Conservation (phyloP, 2,797 vertebrate species). For the Rallus crepitans region DNA sequence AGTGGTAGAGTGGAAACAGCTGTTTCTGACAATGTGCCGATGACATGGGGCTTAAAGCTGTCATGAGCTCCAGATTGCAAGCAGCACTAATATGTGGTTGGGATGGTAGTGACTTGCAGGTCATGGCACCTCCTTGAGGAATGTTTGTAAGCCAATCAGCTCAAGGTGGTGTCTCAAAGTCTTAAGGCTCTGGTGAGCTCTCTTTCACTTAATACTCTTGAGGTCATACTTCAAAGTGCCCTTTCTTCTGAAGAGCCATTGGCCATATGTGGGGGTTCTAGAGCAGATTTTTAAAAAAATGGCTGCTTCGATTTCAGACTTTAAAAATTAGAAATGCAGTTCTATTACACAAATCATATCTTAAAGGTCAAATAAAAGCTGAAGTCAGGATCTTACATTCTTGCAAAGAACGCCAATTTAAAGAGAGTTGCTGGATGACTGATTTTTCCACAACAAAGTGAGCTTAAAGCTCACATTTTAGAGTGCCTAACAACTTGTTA, state of each 20-base stretch:
- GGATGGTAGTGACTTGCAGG: constrained; percentile 60
- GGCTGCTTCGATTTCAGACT: constrained; percentile 55
- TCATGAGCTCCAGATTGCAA: constrained; percentile 62
- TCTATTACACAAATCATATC: constrained; percentile 42
- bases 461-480: constrained; percentile 38
- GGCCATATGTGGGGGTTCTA: constrained; percentile 82
- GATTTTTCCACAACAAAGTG: constrained; percentile 48
- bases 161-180: constrained; percentile 64
- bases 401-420: constrained; percentile 42
- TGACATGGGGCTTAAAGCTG: constrained; percentile 67
- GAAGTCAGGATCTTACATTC: constrained; percentile 1
- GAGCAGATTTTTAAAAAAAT: constrained; percentile 62
- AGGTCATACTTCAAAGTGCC: constrained; percentile 78
- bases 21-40: constrained; percentile 68
- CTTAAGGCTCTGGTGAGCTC: constrained; percentile 62
- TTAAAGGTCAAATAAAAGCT: constrained; percentile 57
- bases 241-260: constrained; percentile 58
- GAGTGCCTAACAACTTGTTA: constrained; percentile 1
- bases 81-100: constrained; percentile 55
- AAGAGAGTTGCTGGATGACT: constrained; percentile 37
- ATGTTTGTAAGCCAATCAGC: constrained; percentile 66
- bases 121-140: constrained; percentile 70
- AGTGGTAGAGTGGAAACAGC: constrained; percentile 74
- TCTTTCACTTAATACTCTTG: constrained; percentile 74
- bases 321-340: constrained; percentile 20